Evolutionary conservation across 1,140 invertebrate species (phyloP).

Genomic region (Drosophila watanabei): DNA sequence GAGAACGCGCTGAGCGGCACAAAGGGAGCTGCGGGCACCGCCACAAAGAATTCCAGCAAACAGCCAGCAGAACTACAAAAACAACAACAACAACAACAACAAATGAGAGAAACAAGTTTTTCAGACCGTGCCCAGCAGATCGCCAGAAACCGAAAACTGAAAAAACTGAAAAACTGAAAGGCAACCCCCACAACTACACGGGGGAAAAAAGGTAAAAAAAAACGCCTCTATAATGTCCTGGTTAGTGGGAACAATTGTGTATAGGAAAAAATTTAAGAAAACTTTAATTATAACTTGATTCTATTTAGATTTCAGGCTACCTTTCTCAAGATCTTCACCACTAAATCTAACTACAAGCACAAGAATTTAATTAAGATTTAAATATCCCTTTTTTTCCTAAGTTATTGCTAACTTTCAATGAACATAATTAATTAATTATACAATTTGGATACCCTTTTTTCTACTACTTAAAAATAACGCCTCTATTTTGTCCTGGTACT

Average conservation of each 20-base stretch:
- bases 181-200: constrained; percentile 60
- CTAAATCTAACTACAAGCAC: background rate
- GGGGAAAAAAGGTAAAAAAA: constrained; percentile 1
- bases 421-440: no score
- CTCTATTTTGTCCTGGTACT: background rate
- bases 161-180: constrained; percentile 45
- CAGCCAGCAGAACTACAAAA: constrained; percentile 42
- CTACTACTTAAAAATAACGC: constrained; percentile 8
- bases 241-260: background rate
- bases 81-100: constrained; percentile 39
- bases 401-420: no score
- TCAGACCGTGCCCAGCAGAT: constrained; percentile 69
- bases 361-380: no score
- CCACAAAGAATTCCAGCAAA: constrained; percentile 74
- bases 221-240: background rate
- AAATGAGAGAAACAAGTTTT: constrained; percentile 72
- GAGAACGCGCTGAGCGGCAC: constrained; percentile 35
- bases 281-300: background rate
- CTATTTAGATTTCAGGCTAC: background rate
- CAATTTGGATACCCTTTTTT: no score
- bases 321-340: background rate
- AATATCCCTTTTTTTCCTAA: no score
- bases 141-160: constrained; percentile 45
- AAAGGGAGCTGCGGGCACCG: constrained; percentile 58
- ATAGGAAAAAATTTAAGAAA: background rate